phyloP scores from a whole-genome alignment of 2,113 vertebrate genomes.

The Poeciliopsis occidentalis region DNA sequence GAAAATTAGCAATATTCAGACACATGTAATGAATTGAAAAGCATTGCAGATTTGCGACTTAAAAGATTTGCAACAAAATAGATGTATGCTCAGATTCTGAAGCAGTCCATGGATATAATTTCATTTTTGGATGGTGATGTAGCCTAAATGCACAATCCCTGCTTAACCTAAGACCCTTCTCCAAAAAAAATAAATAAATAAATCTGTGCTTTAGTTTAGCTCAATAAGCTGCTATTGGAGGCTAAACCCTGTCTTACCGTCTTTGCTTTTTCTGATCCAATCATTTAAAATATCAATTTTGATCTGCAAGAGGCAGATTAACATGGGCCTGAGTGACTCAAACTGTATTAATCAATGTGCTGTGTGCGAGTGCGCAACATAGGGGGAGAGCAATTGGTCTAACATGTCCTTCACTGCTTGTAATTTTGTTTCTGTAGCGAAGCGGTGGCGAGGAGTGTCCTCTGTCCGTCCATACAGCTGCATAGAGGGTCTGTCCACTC shows the following conservation, averaged over 20 bases:
- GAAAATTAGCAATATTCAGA: too few relatives aligned
- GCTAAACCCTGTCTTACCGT: conserved; percentile 43
- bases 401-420: conserved; percentile 67
- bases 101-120: conserved; percentile 32
- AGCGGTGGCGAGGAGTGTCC: conserved; percentile 90
- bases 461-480: conserved; percentile 90
- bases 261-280: conserved; percentile 39
- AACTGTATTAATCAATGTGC: conserved; percentile 20
- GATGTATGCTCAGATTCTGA: conserved; percentile 3
- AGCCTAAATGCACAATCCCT: conserved; percentile 65
- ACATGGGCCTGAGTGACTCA: conserved; percentile 6
- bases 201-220: conserved; percentile 58
- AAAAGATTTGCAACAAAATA: neutral
- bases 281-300: conserved; percentile 61
- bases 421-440: conserved; percentile 81
- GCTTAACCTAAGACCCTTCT: conserved; percentile 60
- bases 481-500: conserved; percentile 89
- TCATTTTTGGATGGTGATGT: conserved; percentile 46
- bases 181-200: conserved; percentile 37
- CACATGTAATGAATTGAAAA: too few relatives aligned
- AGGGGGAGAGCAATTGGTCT: conserved; percentile 29
- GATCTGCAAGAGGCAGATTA: conserved; percentile 63
- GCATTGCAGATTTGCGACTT: neutral
- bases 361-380: neutral
- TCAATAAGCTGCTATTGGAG: conserved; percentile 53